A percentile compares a stretch with the other conserved stretches of the same genome.
phyloP scores from a whole-genome alignment of 2,113 vertebrate species.

The Phrynosoma platyrhinos region DNA sequence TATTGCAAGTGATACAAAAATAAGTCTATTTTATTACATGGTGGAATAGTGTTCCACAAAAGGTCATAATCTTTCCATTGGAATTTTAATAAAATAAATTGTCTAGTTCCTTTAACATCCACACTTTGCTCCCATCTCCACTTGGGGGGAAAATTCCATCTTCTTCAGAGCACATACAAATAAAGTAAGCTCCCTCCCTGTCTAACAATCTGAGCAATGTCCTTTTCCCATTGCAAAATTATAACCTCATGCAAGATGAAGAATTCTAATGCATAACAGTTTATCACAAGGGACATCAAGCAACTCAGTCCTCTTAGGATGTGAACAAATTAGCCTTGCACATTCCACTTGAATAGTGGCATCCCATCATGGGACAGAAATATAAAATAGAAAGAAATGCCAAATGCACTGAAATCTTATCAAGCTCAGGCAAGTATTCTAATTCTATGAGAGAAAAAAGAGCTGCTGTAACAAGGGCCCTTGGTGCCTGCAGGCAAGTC shows the following conservation, averaged over 20 bases:
- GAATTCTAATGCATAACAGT: conserved; percentile 48
- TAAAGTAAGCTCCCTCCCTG: conserved; percentile 6
- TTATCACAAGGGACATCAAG: conserved; percentile 58
- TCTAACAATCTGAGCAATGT: conserved; percentile 40
- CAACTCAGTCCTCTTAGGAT: conserved; percentile 49
- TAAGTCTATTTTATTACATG: conserved; percentile 44
- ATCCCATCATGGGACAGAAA: conserved; percentile 65
- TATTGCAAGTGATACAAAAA: conserved; percentile 42
- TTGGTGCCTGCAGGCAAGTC: conserved; percentile 69
- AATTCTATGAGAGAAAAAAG: conserved; percentile 62
- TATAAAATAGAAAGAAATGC: conserved; percentile 66
- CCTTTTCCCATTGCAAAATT: conserved; percentile 43
- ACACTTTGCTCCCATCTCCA: background rate
- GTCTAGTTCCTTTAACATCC: conserved; percentile 35
- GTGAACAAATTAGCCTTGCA: conserved; percentile 57
- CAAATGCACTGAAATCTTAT: conserved; percentile 58
- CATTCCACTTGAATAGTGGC: conserved; percentile 52
- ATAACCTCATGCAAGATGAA: conserved; percentile 41
- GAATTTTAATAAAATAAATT: conserved; percentile 55
- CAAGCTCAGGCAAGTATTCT: conserved; percentile 66
- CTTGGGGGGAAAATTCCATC: background rate
- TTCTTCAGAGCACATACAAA: conserved; percentile 9
- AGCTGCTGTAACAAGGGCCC: conserved; percentile 56
- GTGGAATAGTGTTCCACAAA: background rate
- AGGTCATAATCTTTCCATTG: conserved; percentile 48